phyloP scores from a whole-genome alignment of 1,140 invertebrate genomes.

The Heliconius nattereri region DNA sequence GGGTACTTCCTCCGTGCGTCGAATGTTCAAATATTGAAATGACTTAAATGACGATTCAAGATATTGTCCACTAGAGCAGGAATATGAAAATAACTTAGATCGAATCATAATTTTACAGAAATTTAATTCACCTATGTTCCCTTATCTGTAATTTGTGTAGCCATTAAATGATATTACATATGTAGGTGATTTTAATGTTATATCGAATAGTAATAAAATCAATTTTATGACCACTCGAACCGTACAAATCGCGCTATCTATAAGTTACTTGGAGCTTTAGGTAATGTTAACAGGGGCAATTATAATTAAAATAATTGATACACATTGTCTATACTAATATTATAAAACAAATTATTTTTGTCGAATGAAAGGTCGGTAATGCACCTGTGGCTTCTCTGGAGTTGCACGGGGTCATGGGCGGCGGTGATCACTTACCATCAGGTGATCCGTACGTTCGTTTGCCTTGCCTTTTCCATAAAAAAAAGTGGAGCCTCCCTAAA shows the following conservation, averaged over 20 bases:
- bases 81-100: neutral
- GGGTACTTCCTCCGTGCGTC: no score
- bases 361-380: no score
- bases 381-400: no score
- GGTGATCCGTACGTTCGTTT: no score
- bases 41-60: no score
- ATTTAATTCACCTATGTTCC: neutral
- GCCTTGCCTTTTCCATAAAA: no score
- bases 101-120: neutral
- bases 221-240: constrained; percentile 38
- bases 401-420: no score
- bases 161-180: constrained; percentile 11
- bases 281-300: constrained; percentile 35
- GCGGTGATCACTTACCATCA: no score
- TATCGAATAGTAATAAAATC: constrained; percentile 45
- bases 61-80: no score
- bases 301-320: constrained; percentile 35
- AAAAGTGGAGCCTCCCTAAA: no score
- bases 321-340: neutral
- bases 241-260: constrained; percentile 42
- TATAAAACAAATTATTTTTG: no score
- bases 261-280: constrained; percentile 41
- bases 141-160: constrained; percentile 26
- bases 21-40: no score
- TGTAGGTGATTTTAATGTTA: constrained; percentile 27